A percentile compares a stretch with the other conserved stretches of the same genome.
Conservation (phyloP, 2,888 invertebrate species). For the Cheiracanthium punctorium region DNA sequence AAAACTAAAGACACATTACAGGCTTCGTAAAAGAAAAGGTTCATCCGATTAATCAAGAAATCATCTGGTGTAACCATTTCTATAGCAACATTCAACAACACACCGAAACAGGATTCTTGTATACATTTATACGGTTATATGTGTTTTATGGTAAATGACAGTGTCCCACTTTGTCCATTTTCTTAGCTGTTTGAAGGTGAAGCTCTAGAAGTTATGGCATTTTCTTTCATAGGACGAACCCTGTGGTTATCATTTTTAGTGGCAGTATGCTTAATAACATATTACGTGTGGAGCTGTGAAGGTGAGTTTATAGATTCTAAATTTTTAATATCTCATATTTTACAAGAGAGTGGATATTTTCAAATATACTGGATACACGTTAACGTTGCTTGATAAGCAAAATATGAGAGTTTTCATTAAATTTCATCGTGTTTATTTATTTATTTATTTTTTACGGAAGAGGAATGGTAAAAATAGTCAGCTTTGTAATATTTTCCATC, state of each 20-base stretch:
- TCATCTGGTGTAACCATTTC: constrained; percentile 59
- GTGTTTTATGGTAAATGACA: constrained; percentile 50
- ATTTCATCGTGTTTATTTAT: no score
- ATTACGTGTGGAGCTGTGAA: constrained; percentile 59
- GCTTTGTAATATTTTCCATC: no score
- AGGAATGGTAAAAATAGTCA: no score
- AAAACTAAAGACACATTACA: constrained; percentile 8
- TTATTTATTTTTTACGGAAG: no score
- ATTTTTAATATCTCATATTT: no score
- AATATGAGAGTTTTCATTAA: no score
- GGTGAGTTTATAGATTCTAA: constrained; percentile 28
- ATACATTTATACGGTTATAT: constrained; percentile 48
- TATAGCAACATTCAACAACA: constrained; percentile 67
- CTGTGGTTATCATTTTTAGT: constrained; percentile 43
- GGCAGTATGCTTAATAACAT: constrained; percentile 23
- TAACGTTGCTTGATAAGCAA: no score
- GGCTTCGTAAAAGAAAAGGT: constrained; percentile 25
- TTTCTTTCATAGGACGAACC: constrained; percentile 36
- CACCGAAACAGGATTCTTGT: constrained; percentile 46
- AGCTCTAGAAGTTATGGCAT: constrained; percentile 28
- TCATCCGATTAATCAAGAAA: constrained; percentile 58
- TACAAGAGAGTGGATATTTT: no score
- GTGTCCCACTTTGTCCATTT: constrained; percentile 28
- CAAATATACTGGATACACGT: no score
- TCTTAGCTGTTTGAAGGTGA: constrained; percentile 22